A percentile compares a stretch with the other conserved stretches of the same genome.
Evolutionary conservation across 2,888 invertebrate genomes (phyloP).

Genomic region (Clanis bilineata): DNA sequence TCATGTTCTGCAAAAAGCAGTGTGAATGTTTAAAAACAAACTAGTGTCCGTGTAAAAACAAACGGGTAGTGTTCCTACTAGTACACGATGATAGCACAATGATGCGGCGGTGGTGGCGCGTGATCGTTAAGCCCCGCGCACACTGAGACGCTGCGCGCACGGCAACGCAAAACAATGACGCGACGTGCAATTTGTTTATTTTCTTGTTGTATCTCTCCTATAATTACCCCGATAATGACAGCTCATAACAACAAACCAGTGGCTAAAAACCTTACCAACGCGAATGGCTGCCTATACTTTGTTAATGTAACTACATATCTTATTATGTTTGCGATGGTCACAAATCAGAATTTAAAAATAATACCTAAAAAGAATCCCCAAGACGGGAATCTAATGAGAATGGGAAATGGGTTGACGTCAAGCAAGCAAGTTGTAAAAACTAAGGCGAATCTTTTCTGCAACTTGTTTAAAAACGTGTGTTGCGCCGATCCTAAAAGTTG

Average conservation of each 20-base stretch:
- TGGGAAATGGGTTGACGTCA: no score
- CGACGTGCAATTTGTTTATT: not conserved
- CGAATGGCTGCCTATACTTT: no score
- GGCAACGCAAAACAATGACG: not conserved
- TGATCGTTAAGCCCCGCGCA: constrained; percentile 14
- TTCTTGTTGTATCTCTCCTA: not conserved
- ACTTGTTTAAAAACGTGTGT: no score
- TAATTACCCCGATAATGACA: not conserved
- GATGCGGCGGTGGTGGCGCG: constrained; percentile 13
- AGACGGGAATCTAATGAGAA: no score
- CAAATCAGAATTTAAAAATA: no score
- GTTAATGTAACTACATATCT: no score
- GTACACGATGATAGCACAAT: constrained; percentile 10
- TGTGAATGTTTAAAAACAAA: not conserved
- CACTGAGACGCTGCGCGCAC: not conserved
- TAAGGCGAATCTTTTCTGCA: no score
- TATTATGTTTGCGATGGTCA: no score
- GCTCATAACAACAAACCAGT: not conserved
- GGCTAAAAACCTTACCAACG: not conserved
- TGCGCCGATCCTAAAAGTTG: no score
- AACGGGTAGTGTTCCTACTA: not conserved
- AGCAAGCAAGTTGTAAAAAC: no score
- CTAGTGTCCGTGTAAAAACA: not conserved
- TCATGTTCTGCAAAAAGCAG: no score
- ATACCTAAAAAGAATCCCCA: no score